These are phyloP conservation scores for Cataglyphis albicans DNA, from an alignment of 2,888 invertebrate genomes.

Conservation along the genomic window DNA sequence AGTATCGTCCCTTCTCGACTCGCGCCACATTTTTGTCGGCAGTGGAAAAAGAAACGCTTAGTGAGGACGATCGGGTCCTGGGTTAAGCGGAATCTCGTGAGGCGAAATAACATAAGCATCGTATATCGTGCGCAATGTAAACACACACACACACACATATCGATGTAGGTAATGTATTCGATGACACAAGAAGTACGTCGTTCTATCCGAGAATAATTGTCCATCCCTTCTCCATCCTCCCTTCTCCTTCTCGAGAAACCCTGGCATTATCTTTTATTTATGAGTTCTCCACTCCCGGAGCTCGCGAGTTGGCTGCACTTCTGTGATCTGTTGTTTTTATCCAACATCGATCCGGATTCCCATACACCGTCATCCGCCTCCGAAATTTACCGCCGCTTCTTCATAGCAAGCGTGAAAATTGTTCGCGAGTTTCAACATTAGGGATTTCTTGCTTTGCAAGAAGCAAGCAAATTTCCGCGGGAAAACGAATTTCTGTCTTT, in stretches of 20 bases:
- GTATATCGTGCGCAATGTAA: slow-evolving; percentile 34
- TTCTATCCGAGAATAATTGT: slow-evolving; percentile 52
- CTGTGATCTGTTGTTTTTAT: slow-evolving; percentile 39
- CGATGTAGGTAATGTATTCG: slow-evolving; percentile 39
- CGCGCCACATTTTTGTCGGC: slow-evolving; percentile 26
- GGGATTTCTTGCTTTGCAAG: slow-evolving; percentile 30
- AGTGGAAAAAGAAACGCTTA: slow-evolving; percentile 14
- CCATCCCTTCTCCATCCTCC: not conserved
- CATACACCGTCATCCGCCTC: slow-evolving; percentile 1
- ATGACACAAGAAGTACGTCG: slow-evolving; percentile 44
- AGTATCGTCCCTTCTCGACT: slow-evolving; percentile 35
- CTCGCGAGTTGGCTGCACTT: slow-evolving; percentile 20
- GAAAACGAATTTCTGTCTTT: slow-evolving; percentile 10
- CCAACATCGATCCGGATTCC: slow-evolving; percentile 26
- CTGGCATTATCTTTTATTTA: slow-evolving; percentile 50
- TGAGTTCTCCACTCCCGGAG: slow-evolving; percentile 26
- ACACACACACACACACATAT: not conserved
- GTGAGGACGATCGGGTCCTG: not conserved
- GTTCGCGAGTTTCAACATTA: slow-evolving; percentile 48
- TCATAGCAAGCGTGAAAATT: slow-evolving; percentile 41
- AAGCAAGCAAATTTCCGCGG: slow-evolving; percentile 18
- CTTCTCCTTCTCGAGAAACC: not conserved
- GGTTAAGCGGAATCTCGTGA: slow-evolving; percentile 39
- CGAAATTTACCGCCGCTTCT: slow-evolving; percentile 34
- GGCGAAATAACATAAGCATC: slow-evolving; percentile 26